Base-by-base conservation (phyloP, 2,888 invertebrate genomes). In the Zygaena filipendulae region DNA sequence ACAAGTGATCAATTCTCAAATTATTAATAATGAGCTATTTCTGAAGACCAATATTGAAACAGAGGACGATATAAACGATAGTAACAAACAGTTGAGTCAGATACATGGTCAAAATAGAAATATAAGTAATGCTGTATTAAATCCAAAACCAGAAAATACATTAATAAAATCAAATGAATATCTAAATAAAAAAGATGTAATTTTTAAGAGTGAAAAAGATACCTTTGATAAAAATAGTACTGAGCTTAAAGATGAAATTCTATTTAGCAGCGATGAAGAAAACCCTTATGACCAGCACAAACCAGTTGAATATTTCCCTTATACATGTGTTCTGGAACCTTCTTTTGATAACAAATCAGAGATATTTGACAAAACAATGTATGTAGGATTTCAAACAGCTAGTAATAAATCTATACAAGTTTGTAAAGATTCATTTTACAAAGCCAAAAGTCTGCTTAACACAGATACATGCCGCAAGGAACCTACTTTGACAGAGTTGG, bases 261-360 rank as follows among this genome's bases (percentile, higher is more conserved):
- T 75, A 11, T 74, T 77, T 30, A 75, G 70, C 26, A 72, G 71
- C 43, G 75, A 75, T 47, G 77, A 79, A 51, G 74, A 72, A 48
- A 43, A 47, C 29, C 49, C 52, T n/a, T n/a, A n/a, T n/a, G n/a
- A n/a, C 25, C 49, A 45, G 29, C 21, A 44, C 12, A 42, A 54
- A 12, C 52, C 49, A 41, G 39, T 44, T 4, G 42, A 56, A 39
- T 59, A 68, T 21, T 37, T 71, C 19, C 68, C 71, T n/a, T 44
- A 67, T 5, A 72, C 74, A 5, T 64, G 63, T 48, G 59, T 58
- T 2, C 45, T 72, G 39, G 57, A 66, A 43, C 63, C 59, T 2
- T 64, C 62, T 3, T 61, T 59, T 38, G 51, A 57, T 33, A 45
- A 63, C 7, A 36, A 56, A 29, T 38, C 53, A 23, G 42, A 53